Conservation (phyloP, 2,888 invertebrate species). For the Agriotes lineatus region DNA sequence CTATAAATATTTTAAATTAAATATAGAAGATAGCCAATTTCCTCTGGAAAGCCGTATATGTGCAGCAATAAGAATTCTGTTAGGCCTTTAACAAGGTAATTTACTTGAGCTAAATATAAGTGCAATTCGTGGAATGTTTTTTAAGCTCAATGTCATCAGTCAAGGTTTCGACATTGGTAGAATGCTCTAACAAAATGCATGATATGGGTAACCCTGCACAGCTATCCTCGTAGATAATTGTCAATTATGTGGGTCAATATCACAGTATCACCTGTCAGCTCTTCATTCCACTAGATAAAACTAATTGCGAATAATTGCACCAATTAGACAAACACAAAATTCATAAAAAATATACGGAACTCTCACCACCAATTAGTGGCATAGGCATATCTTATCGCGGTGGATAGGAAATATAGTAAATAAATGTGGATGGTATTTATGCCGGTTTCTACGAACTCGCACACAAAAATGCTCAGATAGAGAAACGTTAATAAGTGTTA, state of each 20-base stretch:
- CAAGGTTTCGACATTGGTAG: conserved; percentile 32
- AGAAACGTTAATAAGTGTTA: no score
- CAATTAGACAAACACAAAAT: conserved; percentile 16
- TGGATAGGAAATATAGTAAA: neutral
- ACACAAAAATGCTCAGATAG: no score
- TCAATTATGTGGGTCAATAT: conserved; percentile 54
- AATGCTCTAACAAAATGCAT: conserved; percentile 15
- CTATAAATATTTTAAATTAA: no score
- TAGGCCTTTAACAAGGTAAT: no score
- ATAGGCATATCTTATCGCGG: conserved; percentile 23
- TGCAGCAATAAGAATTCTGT: no score
- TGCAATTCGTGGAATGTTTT: neutral
- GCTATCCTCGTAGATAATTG: conserved; percentile 34
- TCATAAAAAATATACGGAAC: conserved; percentile 8
- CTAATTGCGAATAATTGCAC: conserved; percentile 24
- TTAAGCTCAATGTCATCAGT: conserved; percentile 33
- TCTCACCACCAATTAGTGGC: conserved; percentile 1
- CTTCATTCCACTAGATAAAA: conserved; percentile 32
- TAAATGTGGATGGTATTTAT: neutral
- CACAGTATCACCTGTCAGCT: conserved; percentile 51
- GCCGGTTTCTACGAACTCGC: no score
- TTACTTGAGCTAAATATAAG: neutral
- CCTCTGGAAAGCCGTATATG: neutral
- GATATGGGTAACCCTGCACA: conserved; percentile 34
- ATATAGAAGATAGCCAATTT: no score